Evolutionary conservation across 2,888 invertebrate species (phyloP).

Genomic region (Meteorus colon): DNA sequence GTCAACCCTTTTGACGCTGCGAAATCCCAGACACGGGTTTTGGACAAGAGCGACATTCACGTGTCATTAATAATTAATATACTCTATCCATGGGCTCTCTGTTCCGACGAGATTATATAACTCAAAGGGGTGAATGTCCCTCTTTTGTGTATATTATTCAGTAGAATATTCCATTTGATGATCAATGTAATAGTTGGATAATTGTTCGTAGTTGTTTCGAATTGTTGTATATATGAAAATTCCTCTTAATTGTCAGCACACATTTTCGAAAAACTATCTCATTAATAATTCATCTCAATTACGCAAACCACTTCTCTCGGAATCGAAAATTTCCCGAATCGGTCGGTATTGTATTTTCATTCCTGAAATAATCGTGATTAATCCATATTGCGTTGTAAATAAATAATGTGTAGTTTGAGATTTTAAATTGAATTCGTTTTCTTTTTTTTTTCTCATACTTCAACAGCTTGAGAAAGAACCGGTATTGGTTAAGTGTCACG

Average conservation of each 20-base stretch:
- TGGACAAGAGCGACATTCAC: slow-evolving; percentile 13
- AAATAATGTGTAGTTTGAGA: not conserved
- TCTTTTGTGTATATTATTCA: slow-evolving; percentile 7
- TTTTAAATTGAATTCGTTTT: not conserved
- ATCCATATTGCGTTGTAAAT: not conserved
- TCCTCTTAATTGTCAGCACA: too few relatives aligned
- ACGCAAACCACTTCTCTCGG: too few relatives aligned
- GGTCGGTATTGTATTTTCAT: not conserved
- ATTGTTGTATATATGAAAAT: too few relatives aligned
- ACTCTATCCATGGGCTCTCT: not conserved
- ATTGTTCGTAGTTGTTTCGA: too few relatives aligned
- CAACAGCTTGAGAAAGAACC: slow-evolving; percentile 25
- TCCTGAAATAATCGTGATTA: not conserved
- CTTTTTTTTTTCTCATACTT: not conserved
- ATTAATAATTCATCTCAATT: too few relatives aligned
- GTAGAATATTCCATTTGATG: not conserved
- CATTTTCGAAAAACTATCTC: too few relatives aligned
- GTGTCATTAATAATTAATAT: slow-evolving; percentile 18
- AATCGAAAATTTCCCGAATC: too few relatives aligned
- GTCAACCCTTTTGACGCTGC: slow-evolving; percentile 10
- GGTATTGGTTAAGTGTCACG: slow-evolving; percentile 25
- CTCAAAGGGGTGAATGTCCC: slow-evolving; percentile 12
- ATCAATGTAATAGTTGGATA: not conserved
- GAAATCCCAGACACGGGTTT: not conserved
- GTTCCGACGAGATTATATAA: not conserved